These are phyloP conservation scores for Papilio protenor DNA, from an alignment of 2,888 invertebrate species.

Conservation along the genomic window DNA sequence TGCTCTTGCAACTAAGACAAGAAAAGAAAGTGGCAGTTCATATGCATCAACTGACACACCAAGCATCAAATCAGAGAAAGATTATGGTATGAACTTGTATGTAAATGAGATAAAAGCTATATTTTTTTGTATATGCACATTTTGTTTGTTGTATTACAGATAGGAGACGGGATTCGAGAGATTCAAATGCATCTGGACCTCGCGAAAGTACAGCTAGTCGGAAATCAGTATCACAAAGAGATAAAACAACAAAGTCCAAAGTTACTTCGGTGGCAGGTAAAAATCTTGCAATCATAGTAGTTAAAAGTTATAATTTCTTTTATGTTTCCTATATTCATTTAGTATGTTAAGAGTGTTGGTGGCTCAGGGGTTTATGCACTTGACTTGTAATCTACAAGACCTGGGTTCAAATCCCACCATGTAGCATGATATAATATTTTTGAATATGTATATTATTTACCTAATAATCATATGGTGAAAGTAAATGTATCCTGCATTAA, in stretches of 20 bases:
- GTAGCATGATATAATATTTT: too few species aligned
- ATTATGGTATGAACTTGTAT: conserved; percentile 67
- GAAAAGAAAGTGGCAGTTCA: conserved; percentile 79
- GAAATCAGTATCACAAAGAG: conserved; percentile 73
- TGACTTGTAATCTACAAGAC: too few species aligned
- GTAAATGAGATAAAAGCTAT: background rate
- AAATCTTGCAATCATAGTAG: background rate
- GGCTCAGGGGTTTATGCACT: too few species aligned
- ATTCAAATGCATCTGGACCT: conserved; percentile 80
- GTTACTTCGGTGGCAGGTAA: conserved; percentile 61
- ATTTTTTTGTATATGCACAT: background rate
- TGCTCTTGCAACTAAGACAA: conserved; percentile 70
- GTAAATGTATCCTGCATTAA: too few species aligned
- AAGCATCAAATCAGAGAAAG: conserved; percentile 78
- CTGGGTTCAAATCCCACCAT: too few species aligned
- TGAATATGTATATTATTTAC: too few species aligned
- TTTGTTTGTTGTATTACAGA: conserved; percentile 56
- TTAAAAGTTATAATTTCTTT: background rate
- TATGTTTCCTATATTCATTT: too few species aligned
- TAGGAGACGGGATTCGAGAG: conserved; percentile 77
- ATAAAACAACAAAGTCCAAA: conserved; percentile 68
- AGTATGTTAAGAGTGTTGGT: too few species aligned
- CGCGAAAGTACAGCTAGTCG: conserved; percentile 69
- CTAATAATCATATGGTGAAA: too few species aligned
- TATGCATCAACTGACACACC: conserved; percentile 80